Percentiles rank a stretch among this genome's conserved stretches.
Evolutionary conservation across 2,888 invertebrate genomes (phyloP).

Genomic region (Silvanus unidentatus): DNA sequence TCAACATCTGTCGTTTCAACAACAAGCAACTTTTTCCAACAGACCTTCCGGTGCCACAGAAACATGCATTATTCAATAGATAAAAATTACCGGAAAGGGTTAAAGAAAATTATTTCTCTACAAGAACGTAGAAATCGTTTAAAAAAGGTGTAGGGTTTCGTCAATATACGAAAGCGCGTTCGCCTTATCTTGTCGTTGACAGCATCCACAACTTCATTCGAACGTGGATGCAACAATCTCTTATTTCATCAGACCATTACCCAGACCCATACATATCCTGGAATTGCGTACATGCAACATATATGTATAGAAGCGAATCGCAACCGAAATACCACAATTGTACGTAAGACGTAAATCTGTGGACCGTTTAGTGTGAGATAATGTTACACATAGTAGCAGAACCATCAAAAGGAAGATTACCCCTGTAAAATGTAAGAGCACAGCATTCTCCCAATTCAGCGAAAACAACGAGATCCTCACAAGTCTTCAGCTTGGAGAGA

Average conservation of each 20-base stretch:
- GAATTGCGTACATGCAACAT: not conserved
- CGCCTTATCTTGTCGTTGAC: too few relatives aligned
- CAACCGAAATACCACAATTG: conserved; percentile 2
- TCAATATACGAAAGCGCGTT: not conserved
- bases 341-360: conserved; percentile 9
- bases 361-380: conserved; percentile 12
- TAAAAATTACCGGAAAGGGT: not conserved
- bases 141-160: too few relatives aligned
- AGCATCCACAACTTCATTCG: too few relatives aligned
- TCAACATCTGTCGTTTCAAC: conserved; percentile 1
- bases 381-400: conserved; percentile 12
- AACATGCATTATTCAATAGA: not conserved
- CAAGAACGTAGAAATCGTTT: too few relatives aligned
- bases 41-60: not conserved
- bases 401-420: conserved; percentile 15
- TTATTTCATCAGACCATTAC: not conserved
- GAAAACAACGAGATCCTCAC: conserved; percentile 16
- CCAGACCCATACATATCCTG: not conserved
- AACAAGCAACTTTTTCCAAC: not conserved
- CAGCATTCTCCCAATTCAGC: conserved; percentile 13
- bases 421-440: conserved; percentile 11
- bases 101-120: not conserved
- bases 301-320: not conserved
- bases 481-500: conserved; percentile 27
- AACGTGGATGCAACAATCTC: not conserved